phyloP scores from a whole-genome alignment of 2,797 vertebrate species.

The Tinamus major region DNA sequence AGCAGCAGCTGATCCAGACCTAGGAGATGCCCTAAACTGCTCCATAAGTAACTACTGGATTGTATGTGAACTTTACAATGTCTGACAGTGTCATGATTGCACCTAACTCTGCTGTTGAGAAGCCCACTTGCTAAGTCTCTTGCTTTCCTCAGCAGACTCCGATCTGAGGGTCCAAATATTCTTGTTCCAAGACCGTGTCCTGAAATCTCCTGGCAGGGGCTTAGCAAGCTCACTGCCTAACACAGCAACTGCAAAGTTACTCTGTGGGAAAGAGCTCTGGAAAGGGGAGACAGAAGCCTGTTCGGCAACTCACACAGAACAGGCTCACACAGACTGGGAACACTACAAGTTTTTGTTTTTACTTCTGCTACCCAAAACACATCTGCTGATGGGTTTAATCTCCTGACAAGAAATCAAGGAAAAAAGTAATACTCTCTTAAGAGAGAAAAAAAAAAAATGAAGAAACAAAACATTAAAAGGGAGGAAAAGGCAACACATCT shows the following conservation, averaged over 20 bases:
- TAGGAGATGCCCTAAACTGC: neutral
- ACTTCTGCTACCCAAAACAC: neutral
- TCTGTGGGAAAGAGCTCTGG: neutral
- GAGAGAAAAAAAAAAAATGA: too few relatives aligned
- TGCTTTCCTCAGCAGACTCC: neutral
- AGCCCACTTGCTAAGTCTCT: neutral
- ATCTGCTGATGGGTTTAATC: neutral
- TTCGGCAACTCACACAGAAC: neutral
- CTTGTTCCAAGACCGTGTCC: neutral
- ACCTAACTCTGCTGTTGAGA: neutral
- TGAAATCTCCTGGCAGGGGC: neutral
- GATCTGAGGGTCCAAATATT: neutral
- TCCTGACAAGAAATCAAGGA: neutral
- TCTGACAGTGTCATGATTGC: neutral
- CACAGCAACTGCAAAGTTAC: neutral
- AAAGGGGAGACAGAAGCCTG: neutral
- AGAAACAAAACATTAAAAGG: accelerated
- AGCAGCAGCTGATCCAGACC: neutral
- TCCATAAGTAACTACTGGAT: neutral
- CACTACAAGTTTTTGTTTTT: neutral
- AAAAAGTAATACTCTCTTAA: neutral
- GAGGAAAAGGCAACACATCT: too few relatives aligned
- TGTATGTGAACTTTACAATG: neutral
- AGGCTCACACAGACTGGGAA: neutral
- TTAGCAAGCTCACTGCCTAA: neutral